Evolutionary conservation across 2,113 vertebrate species (phyloP), one percentile per base, ranked within the genome.

Genomic region (Jaculus jaculus): DNA sequence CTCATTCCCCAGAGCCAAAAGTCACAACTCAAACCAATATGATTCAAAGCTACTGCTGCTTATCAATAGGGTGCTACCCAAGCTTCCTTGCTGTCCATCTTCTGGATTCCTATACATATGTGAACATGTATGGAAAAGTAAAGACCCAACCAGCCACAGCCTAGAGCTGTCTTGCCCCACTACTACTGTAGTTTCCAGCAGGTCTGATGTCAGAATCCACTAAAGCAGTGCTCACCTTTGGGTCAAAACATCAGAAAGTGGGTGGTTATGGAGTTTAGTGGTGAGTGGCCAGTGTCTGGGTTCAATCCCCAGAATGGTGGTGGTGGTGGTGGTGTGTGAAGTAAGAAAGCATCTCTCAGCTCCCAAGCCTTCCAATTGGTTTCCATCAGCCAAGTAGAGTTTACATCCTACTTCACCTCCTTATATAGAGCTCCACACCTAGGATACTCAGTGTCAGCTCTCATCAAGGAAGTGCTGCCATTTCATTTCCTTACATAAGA

Each of bases 11-110:
- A 89, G 97, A 98, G 97, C 90, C 72, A 94, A 97, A 97, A 96
- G 94, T 93, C 97, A 94, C 92, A 97, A 94, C 90, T 83, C 95
- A 96, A 89, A 90, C 90, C 97, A 97, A 94, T 97, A 97, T 97
- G 96, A 98, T 97, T 96, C 96, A 94, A 85, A 97, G 95, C 77
- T 94, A 92, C 95, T n/a, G 84, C 92, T 96, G 72, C 97, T 96
- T 92, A 95, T 97, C 89, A 87, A 58, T 91, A 84, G 84, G 92
- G 34, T 71, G 74, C 87, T 96, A 73, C 79, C 82, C 75, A 94
- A 85, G 30, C 90, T 93, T 63, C 61, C 93, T 75, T 63, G 75
- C 32, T 60, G 73, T 42, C 95, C 91, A 80, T 89, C 89, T 84
- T 92, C 73, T 93, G 89, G 30, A 81, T 95, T 93, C 89, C 87